A percentile compares a stretch with the other conserved stretches of the same genome.
phyloP scores from a whole-genome alignment of 2,888 invertebrate genomes.

The Stenurella melanura region DNA sequence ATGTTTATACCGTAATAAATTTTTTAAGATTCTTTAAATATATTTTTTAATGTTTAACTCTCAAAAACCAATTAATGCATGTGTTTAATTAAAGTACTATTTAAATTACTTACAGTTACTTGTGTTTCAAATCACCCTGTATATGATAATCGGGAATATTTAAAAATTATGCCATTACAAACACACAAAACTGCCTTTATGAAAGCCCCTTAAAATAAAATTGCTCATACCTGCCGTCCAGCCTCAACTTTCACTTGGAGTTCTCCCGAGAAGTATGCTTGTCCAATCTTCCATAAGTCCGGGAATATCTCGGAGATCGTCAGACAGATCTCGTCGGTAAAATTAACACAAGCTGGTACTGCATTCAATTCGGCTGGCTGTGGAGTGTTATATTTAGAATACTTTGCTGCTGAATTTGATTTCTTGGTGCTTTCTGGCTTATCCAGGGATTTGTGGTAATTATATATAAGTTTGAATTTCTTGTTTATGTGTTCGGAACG shows the following conservation, averaged over 20 bases:
- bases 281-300: slow-evolving; percentile 96
- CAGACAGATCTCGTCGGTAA: slow-evolving; percentile 84
- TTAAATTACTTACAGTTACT: too few species aligned
- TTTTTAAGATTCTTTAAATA: too few species aligned
- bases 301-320: slow-evolving; percentile 86
- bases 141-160: too few species aligned
- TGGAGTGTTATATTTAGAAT: slow-evolving; percentile 66
- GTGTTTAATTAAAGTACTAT: too few species aligned
- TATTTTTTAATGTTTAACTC: too few species aligned
- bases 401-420: slow-evolving; percentile 62
- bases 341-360: slow-evolving; percentile 82
- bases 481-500: slow-evolving; percentile 87
- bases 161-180: too few species aligned
- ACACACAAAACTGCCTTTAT: too few species aligned
- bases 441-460: slow-evolving; percentile 77
- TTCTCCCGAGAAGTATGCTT: slow-evolving; percentile 94
- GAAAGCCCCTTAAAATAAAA: slow-evolving; percentile 31
- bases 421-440: slow-evolving; percentile 65
- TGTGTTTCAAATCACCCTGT: too few species aligned
- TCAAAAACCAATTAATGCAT: too few species aligned
- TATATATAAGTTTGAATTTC: slow-evolving; percentile 80
- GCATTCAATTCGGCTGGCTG: slow-evolving; percentile 67
- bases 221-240: slow-evolving; percentile 75
- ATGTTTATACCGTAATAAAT: too few species aligned
- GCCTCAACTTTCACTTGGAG: slow-evolving; percentile 84